Base-by-base conservation (phyloP, 2,888 invertebrate genomes). In the Platypus cylindrus region DNA sequence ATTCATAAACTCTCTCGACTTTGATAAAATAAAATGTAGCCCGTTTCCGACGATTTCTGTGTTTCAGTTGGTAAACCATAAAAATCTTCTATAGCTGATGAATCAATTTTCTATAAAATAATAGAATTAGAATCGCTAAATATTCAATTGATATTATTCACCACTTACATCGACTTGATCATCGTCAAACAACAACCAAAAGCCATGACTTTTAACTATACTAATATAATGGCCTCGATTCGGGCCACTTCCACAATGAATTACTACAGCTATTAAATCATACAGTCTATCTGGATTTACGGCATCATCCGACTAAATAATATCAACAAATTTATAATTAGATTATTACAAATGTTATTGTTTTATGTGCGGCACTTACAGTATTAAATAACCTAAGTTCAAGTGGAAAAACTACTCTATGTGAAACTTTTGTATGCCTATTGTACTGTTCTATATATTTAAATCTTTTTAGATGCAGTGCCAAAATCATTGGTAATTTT, bases 191-290 rank as follows among this genome's bases (percentile, higher is more conserved):
- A 99, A 75, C 47, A 99, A 70, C 98, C 98, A 99, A 64, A 97
- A 89, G 36, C 95, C 94, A 66, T 97, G 94, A 62, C 93, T 93
- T 67, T 98, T 99, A 37, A 99, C 98, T 62, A 99, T 94, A 63
- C 93, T 94, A 64, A 99, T 98, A 67, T 99, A 99, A 65, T 99
- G 98, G 17, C 98, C 98, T 40, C 98, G 75, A 68, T 98, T 99
- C 48, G 97, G 95, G 32, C 98, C 97, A 45, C 93, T 94, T 45
- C 98, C 98, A 65, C 98, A 99, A 67, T 99, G 98, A 53, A 99
- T 94, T 47, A 99, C 98, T 48, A 98, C 97, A 26, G 98, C 97
- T 45, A 97, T 94, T 53, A 99, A 70, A 67, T 99, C 97, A 66
- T 98, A 99, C 55, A 99, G 71, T 46, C 95, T 76, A 68, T 98